phyloP scores from a whole-genome alignment of 2,797 vertebrate species.

The Tapirus indicus region DNA sequence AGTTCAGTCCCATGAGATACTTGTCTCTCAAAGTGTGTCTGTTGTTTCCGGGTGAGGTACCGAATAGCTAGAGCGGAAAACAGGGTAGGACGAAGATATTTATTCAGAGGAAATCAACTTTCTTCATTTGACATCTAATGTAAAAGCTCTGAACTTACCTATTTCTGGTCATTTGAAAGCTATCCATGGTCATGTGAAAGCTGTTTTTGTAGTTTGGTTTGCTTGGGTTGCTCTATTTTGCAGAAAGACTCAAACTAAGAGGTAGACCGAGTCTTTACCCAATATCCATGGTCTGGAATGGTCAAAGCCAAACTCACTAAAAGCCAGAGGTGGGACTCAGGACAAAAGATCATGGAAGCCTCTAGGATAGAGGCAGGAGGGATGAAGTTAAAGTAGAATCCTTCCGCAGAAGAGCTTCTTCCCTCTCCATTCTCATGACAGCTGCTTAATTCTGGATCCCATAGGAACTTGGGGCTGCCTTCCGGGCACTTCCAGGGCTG shows the following conservation, averaged over 20 bases:
- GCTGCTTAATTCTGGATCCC: neutral
- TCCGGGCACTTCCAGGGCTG: neutral
- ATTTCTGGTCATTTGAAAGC: slow-evolving; percentile 10
- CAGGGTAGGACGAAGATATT: neutral
- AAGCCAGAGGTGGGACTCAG: neutral
- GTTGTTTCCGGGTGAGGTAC: neutral
- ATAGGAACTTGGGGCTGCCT: neutral
- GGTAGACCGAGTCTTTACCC: neutral
- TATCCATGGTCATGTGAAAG: neutral
- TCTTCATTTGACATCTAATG: neutral
- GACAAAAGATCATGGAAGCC: neutral
- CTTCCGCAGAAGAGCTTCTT: neutral
- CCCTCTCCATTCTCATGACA: neutral
- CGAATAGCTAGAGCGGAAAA: neutral
- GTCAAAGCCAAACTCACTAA: neutral
- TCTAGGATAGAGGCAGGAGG: neutral
- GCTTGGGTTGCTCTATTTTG: slow-evolving; percentile 13
- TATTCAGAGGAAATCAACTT: neutral
- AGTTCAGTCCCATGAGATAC: neutral
- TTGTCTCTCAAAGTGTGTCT: neutral
- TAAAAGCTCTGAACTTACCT: neutral
- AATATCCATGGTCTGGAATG: neutral
- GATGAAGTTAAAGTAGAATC: neutral
- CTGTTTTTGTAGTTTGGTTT: slow-evolving; percentile 19
- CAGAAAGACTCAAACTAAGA: neutral